phyloP scores from a whole-genome alignment of 2,113 vertebrate genomes.

The Marmota flaviventris region DNA sequence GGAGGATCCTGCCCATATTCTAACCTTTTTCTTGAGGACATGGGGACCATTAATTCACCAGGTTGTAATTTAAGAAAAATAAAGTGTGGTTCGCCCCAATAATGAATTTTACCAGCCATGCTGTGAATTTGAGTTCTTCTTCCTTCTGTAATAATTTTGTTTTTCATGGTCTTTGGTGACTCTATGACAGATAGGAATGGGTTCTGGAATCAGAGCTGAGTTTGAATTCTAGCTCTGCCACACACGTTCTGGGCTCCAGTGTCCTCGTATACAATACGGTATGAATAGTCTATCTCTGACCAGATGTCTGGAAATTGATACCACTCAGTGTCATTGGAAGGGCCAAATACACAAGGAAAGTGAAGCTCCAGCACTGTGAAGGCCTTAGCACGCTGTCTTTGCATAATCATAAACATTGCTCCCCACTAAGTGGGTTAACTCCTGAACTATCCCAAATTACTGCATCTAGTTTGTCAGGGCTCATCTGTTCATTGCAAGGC shows the following conservation, averaged over 20 bases:
- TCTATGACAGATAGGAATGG: neutral
- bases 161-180: neutral
- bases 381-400: neutral
- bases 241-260: neutral
- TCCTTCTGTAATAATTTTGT: neutral
- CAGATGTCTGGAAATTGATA: neutral
- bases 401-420: neutral
- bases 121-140: conserved; percentile 38
- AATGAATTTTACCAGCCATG: conserved; percentile 15
- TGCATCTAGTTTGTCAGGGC: neutral
- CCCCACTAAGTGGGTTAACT: neutral
- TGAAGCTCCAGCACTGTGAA: neutral
- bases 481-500: neutral
- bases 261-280: neutral
- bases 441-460: neutral
- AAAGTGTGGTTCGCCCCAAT: conserved; percentile 1
- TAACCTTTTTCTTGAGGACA: conserved; percentile 74
- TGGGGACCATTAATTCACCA: conserved; percentile 29
- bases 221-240: neutral
- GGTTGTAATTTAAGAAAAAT: conserved; percentile 60
- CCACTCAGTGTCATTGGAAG: neutral
- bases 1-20: conserved; percentile 47
- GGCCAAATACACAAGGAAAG: neutral
- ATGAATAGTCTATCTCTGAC: neutral
- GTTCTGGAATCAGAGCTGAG: neutral